A percentile compares a stretch with the other conserved stretches of the same genome.
Conservation (phyloP, 2,113 vertebrate species). For the Grammomys surdaster region DNA sequence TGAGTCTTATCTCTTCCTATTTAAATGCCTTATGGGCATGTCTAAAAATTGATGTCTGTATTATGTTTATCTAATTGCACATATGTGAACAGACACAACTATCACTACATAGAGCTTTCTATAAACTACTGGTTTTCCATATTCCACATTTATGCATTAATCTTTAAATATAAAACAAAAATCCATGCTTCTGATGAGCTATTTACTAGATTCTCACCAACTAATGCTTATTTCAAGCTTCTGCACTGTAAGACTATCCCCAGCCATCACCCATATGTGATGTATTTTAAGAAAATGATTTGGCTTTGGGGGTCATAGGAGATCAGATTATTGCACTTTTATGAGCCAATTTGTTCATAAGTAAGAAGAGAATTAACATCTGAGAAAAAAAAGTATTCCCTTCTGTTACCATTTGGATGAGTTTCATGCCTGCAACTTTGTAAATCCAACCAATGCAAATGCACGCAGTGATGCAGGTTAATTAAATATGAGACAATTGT, state of each 20-base stretch:
- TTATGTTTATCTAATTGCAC: constrained; percentile 42
- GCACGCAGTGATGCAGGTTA: constrained; percentile 63
- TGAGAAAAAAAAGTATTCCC: constrained; percentile 42
- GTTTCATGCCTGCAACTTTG: constrained; percentile 58
- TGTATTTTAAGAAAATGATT: constrained; percentile 45
- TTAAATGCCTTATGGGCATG: neutral
- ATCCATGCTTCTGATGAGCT: neutral
- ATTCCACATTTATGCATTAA: neutral
- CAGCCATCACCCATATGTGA: neutral
- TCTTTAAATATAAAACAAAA: neutral
- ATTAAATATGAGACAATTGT: constrained; percentile 79
- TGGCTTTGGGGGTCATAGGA: constrained; percentile 37
- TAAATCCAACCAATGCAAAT: constrained; percentile 55
- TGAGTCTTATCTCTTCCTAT: neutral
- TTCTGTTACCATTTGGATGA: constrained; percentile 24
- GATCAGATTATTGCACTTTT: neutral
- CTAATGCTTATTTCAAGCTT: neutral
- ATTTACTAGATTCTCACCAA: neutral
- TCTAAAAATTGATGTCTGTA: neutral
- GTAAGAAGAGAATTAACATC: constrained; percentile 50
- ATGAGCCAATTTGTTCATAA: constrained; percentile 55
- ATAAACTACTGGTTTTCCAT: neutral
- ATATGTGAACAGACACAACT: constrained; percentile 45
- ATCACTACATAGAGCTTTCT: neutral
- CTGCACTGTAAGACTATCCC: neutral